Percentiles rank a stretch among this genome's conserved stretches.
phyloP scores from a whole-genome alignment of 2,113 vertebrate genomes.

The Dendrocopos noguchii region DNA sequence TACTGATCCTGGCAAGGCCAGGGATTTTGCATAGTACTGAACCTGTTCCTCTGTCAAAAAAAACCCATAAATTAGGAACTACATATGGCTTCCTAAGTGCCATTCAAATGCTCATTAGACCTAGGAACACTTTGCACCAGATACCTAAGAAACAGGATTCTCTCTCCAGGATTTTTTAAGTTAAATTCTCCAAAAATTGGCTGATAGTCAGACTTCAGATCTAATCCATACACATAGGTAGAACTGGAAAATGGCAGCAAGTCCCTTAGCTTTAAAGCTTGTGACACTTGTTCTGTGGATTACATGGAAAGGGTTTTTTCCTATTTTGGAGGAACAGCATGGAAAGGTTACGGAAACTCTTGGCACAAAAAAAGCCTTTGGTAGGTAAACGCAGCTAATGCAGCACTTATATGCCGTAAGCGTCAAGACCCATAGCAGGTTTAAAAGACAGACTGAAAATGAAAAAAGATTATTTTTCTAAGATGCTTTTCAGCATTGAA shows the following conservation, averaged over 20 bases:
- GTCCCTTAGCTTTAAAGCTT: neutral
- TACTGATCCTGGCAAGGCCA: neutral
- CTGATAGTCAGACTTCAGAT: neutral
- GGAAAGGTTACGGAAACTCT: neutral
- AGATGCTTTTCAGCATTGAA: neutral
- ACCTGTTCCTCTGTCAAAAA: neutral
- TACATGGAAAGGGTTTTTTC: neutral
- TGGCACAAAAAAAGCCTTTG: neutral
- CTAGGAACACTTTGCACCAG: neutral
- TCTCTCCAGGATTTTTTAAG: neutral
- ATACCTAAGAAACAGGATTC: neutral
- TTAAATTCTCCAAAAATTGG: neutral
- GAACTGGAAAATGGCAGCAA: neutral
- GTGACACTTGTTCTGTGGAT: neutral
- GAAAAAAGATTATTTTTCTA: neutral
- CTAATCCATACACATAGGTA: neutral
- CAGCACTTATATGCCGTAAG: neutral
- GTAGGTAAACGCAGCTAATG: neutral
- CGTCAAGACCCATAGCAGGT: neutral
- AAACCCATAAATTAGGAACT: neutral
- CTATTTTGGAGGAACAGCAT: neutral
- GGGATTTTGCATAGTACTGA: neutral
- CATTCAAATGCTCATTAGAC: neutral
- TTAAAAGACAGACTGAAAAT: neutral
- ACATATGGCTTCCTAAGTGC: neutral